These are phyloP conservation scores for Macrochelys suwanniensis DNA, from an alignment of 2,797 vertebrate genomes.

Conservation along the genomic window DNA sequence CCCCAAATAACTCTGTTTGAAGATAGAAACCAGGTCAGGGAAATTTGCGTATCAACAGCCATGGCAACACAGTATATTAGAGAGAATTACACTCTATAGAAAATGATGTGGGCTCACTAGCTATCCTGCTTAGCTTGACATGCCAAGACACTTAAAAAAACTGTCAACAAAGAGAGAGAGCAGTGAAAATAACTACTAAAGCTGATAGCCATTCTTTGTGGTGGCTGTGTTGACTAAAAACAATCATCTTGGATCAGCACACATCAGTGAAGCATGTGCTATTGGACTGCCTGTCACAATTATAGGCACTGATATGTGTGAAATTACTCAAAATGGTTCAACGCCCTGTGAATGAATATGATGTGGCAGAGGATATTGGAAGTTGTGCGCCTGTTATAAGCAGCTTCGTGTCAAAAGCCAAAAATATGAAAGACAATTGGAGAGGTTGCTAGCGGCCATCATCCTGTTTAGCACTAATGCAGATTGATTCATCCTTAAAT, in stretches of 20 bases:
- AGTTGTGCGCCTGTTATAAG: slow-evolving; percentile 39
- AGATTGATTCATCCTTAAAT: slow-evolving; percentile 58
- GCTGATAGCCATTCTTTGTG: slow-evolving; percentile 47
- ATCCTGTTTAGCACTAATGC: slow-evolving; percentile 13
- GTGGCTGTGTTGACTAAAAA: slow-evolving; percentile 63
- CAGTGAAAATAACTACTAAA: slow-evolving; percentile 46
- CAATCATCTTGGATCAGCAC: slow-evolving; percentile 64
- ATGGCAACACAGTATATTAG: slow-evolving; percentile 30
- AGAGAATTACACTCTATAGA: not conserved
- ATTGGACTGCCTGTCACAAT: slow-evolving; percentile 74
- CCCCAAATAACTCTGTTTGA: not conserved
- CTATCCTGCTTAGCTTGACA: slow-evolving; percentile 49
- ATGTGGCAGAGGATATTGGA: slow-evolving; percentile 53
- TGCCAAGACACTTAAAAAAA: slow-evolving; percentile 42
- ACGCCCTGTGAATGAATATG: slow-evolving; percentile 69
- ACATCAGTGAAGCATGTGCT: slow-evolving; percentile 67
- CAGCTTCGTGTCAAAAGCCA: slow-evolving; percentile 32
- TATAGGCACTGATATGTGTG: slow-evolving; percentile 68
- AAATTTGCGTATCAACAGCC: not conserved
- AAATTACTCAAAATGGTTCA: slow-evolving; percentile 74
- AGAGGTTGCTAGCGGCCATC: slow-evolving; percentile 27
- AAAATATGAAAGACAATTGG: slow-evolving; percentile 46
- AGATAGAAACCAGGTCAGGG: not conserved
- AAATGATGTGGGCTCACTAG: slow-evolving; percentile 22
- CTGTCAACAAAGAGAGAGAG: slow-evolving; percentile 48